phyloP scores from a whole-genome alignment of 2,888 invertebrate genomes.

The Onthophagus sagittarius region DNA sequence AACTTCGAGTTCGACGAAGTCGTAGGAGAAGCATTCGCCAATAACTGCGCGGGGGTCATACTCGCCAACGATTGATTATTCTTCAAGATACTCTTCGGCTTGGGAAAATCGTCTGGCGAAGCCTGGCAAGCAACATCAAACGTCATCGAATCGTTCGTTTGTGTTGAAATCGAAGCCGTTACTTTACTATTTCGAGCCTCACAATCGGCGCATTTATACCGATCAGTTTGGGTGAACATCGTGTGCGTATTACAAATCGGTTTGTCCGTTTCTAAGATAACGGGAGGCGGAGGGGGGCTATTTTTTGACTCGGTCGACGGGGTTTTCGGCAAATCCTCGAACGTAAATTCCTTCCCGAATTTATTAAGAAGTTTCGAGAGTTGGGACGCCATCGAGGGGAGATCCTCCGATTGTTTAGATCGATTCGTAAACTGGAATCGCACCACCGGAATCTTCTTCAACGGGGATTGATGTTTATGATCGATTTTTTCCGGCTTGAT shows the following conservation, averaged over 20 bases:
- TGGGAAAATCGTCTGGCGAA: slow-evolving; percentile 39
- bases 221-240: slow-evolving; percentile 22
- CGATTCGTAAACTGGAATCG: slow-evolving; percentile 34
- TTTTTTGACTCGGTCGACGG: not conserved
- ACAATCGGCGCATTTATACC: slow-evolving; percentile 28
- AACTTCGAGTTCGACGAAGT: slow-evolving; percentile 15
- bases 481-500: slow-evolving; percentile 25
- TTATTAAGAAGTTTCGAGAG: slow-evolving; percentile 27
- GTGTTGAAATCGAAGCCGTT: slow-evolving; percentile 21
- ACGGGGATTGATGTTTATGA: slow-evolving; percentile 32
- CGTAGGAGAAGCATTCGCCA: slow-evolving; percentile 30
- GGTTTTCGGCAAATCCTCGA: slow-evolving; percentile 5
- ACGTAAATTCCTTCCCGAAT: slow-evolving; percentile 20
- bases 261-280: slow-evolving; percentile 12
- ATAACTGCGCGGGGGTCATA: slow-evolving; percentile 45
- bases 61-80: slow-evolving; percentile 42
- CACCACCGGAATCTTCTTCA: slow-evolving; percentile 33
- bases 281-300: not conserved
- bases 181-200: slow-evolving; percentile 23
- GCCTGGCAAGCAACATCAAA: slow-evolving; percentile 43
- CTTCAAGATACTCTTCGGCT: slow-evolving; percentile 32
- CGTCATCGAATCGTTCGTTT: slow-evolving; percentile 24
- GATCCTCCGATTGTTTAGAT: slow-evolving; percentile 26
- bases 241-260: not conserved
- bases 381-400: slow-evolving; percentile 20